Base-by-base conservation (phyloP, 2,888 invertebrate genomes). In the Argyra leucocephala region DNA sequence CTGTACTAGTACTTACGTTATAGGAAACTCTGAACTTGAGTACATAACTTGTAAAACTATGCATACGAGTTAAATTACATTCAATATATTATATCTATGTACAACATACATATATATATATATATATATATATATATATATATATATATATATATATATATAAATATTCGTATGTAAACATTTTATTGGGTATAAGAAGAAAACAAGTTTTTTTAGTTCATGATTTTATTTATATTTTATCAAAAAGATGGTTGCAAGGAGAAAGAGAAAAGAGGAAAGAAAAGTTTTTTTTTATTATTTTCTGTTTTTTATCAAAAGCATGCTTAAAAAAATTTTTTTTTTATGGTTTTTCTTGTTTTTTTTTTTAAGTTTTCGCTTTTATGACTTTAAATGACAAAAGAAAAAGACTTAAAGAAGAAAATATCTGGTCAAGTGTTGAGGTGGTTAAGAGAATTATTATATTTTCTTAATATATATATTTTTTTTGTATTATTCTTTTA, bases 351-450 rank as follows among this genome's bases (percentile, higher is more conserved):
- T 37, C 12, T 37, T 10, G 12, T 37, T 37, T 37, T 37, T 37
- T 37, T 15, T 37, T 15, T 37, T 12, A 37, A 31, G 31, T 37
- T 37, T 37, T 37, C 37, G 37, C 37, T 37, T 37, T 37, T 37
- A 37, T 37, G 37, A 37, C 37, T 37, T n/a, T 37, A 37, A 37
- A 37, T 37, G 37, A 37, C 37, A 37, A 37, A 37, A 37, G 37
- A 37, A 37, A 37, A 37, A 37, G 6, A 37, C 7, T 37, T 37
- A n/a, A n/a, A n/a, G 26, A 37, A 12, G 37, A 37, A 15, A 37
- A 37, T 10, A 37, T 15, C 37, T 37, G 37, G 37, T 37, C 37
- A 37, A 37, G 37, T 37, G 37, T 37, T 37, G 37, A 37, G 37
- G 37, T 37, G 37, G 37, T 9, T 37, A 37, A 37, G 37, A n/a